phyloP scores from a whole-genome alignment of 1,140 invertebrate genomes.

The Oryctes rhinoceros region DNA sequence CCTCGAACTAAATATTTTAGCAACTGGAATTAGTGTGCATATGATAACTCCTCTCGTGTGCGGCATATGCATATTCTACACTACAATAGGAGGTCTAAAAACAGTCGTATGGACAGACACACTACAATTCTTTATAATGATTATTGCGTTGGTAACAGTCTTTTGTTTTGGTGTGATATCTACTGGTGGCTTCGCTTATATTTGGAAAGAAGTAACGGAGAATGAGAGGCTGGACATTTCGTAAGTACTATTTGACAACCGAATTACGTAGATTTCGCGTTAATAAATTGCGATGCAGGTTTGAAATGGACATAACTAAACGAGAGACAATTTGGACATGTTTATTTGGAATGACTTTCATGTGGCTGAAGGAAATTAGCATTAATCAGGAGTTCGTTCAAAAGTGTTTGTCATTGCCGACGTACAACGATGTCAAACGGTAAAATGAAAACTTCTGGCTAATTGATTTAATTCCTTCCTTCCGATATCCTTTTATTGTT shows the following conservation, averaged over 20 bases:
- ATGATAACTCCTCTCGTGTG: slow-evolving; percentile 72
- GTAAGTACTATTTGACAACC: slow-evolving; percentile 38
- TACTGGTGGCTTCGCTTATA: slow-evolving; percentile 60
- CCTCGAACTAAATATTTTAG: slow-evolving; percentile 14
- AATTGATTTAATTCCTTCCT: not conserved
- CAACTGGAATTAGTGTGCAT: slow-evolving; percentile 70
- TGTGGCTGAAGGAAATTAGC: slow-evolving; percentile 66
- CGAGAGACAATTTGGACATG: slow-evolving; percentile 69
- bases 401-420: slow-evolving; percentile 66
- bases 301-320: slow-evolving; percentile 60
- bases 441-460: slow-evolving; percentile 49
- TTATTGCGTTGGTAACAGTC: slow-evolving; percentile 71
- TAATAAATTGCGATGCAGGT: not conserved
- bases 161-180: slow-evolving; percentile 65
- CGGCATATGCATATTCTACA: slow-evolving; percentile 74
- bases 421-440: slow-evolving; percentile 63
- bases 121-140: slow-evolving; percentile 72
- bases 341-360: slow-evolving; percentile 65
- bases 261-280: not conserved
- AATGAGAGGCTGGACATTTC: slow-evolving; percentile 61
- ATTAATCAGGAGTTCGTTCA: slow-evolving; percentile 69
- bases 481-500: not conserved
- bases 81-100: slow-evolving; percentile 75
- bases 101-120: slow-evolving; percentile 76
- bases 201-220: slow-evolving; percentile 61